Base-by-base conservation (phyloP, 2,888 invertebrate genomes). In the Thecocarcelia acutangulata region DNA sequence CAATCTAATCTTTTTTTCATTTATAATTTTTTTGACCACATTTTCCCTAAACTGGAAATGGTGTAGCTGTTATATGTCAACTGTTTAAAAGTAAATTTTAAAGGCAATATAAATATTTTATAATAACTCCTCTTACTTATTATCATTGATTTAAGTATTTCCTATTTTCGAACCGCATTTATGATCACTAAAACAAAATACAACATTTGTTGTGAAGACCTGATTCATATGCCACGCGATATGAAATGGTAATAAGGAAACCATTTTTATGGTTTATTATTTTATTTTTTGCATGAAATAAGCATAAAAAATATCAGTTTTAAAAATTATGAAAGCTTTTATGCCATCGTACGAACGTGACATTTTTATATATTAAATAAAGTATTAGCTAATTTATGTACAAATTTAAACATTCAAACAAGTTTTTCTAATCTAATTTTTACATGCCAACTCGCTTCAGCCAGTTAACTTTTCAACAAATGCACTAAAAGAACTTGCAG, bases 141-240 rank as follows among this genome's bases (percentile, higher is more conserved):
- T 6, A 44, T 19, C 0, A 28, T 44, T 21, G 2, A 17, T 73
- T 73, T 73, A 37, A 63, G 54, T 73, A 21, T 46, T 54, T 63
- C 13, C 44, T 15, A 52, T 33, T 11, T 17, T 17, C 48, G 19
- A 28, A 37, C 46, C 54, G 64, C 54, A 37, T 74, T 74, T 68
- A 80, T 80, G 74, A 21, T 42, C 69, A 52, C 17, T 72, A 58
- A 52, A 59, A 69, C 68, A 21, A 79, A 73, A 52, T 33, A 44
- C 46, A 13, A 28, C 15, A 61, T 68, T 74, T 74, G 63, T 46
- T 64, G 33, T 48, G 6, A 37, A 54, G 58, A 40, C 15, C 11
- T 12, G n/a, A 61, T 61, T 54, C 19, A 24, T 12, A 46, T 58
- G 19, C 37, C 48, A n/a, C n/a, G 21, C 59, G 3, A 19, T n/a